Evolutionary conservation across 2,888 invertebrate species (phyloP).

Genomic region (Euplagia quadripunctaria): DNA sequence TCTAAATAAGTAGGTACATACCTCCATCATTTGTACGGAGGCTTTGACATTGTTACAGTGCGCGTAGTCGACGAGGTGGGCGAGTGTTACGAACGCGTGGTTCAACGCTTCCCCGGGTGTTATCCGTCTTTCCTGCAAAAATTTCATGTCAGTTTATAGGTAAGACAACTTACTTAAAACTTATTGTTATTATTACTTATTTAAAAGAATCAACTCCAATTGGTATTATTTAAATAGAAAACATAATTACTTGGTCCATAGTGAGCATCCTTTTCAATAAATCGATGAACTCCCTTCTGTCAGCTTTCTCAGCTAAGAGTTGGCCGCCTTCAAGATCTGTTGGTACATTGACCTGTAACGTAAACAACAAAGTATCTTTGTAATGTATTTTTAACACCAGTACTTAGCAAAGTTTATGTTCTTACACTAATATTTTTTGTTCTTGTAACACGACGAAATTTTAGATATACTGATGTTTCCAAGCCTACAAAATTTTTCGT

Average conservation of each 20-base stretch:
- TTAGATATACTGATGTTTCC: too few relatives aligned
- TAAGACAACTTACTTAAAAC: too few relatives aligned
- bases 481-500: too few relatives aligned
- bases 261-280: conserved; percentile 99
- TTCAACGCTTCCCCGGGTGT: conserved; percentile 98
- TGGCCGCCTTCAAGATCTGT: conserved; percentile 99
- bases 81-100: conserved; percentile 97
- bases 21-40: conserved; percentile 99
- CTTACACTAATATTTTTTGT: too few relatives aligned
- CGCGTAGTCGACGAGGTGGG: conserved; percentile 97
- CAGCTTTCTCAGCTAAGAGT: conserved; percentile 98
- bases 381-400: not conserved
- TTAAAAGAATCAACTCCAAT: not conserved
- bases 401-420: not conserved
- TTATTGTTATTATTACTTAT: too few relatives aligned
- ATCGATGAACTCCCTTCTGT: conserved; percentile 98
- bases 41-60: conserved; percentile 99
- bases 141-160: not conserved
- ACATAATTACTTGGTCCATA: conserved; percentile 94
- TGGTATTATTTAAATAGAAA: not conserved
- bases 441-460: too few relatives aligned
- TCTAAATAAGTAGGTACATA: conserved; percentile 52
- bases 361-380: conserved; percentile 23
- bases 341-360: conserved; percentile 93
- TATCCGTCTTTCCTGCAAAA: conserved; percentile 94